Evolutionary conservation across 35 echinoderm and acorn worm species (phyloP).

Genomic region (Strongylocentrotus purpuratus): DNA sequence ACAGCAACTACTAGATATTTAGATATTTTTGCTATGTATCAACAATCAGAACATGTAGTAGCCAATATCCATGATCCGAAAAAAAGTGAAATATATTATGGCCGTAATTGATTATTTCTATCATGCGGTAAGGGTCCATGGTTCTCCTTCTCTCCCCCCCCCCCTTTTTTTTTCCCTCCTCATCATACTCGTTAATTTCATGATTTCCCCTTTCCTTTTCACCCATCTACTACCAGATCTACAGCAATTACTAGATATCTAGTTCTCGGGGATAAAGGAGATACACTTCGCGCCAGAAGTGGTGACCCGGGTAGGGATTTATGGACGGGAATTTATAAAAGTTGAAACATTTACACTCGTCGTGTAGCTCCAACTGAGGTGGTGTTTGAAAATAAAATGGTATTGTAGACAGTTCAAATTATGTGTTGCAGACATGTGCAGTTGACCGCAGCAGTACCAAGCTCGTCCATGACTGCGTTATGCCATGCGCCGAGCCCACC

Average conservation of each 20-base stretch:
- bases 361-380: neutral
- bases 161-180: no score
- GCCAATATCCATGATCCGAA: no score
- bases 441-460: neutral
- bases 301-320: slow-evolving; percentile 14
- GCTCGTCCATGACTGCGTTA: slow-evolving; percentile 7
- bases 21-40: no score
- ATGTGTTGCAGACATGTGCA: neutral
- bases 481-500: neutral
- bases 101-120: no score
- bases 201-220: no score
- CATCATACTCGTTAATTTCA: no score
- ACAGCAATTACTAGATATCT: neutral
- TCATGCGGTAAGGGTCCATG: no score
- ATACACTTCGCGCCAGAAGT: neutral
- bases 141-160: no score
- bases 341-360: slow-evolving; percentile 4
- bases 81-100: no score
- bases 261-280: neutral
- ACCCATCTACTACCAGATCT: neutral
- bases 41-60: no score
- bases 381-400: neutral
- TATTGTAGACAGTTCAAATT: neutral
- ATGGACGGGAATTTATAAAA: neutral
- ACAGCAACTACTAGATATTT: no score